Evolutionary conservation across 2,797 vertebrate genomes (phyloP).

Genomic region (Myripristis murdjan): DNA sequence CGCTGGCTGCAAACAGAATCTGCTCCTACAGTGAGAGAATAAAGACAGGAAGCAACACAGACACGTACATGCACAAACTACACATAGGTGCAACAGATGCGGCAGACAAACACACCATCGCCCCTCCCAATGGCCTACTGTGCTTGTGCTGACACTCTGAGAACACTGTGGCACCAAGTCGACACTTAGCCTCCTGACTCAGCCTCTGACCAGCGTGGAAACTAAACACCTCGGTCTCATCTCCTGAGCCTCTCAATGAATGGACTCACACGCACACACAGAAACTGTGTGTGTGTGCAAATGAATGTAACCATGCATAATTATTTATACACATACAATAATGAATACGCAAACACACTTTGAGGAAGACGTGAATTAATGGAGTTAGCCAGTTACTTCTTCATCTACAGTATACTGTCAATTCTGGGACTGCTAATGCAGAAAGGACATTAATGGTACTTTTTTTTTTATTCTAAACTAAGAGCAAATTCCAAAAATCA

Average conservation of each 20-base stretch:
- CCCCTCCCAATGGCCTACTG: conserved; percentile 39
- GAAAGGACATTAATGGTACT: neutral
- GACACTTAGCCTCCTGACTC: conserved; percentile 74
- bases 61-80: conserved; percentile 49
- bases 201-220: conserved; percentile 54
- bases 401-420: neutral
- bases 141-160: conserved; percentile 45
- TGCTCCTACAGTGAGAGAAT: no score
- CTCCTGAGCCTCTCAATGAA: conserved; percentile 50
- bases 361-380: no score
- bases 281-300: conserved; percentile 29
- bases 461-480: no score
- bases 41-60: conserved; percentile 17
- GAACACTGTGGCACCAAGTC: conserved; percentile 73
- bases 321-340: neutral
- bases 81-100: conserved; percentile 55
- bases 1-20: no score
- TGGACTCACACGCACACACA: conserved; percentile 31
- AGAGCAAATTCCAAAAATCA: neutral
- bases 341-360: no score
- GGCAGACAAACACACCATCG: conserved; percentile 21
- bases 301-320: conserved; percentile 13
- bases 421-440: neutral
- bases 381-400: no score
- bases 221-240: conserved; percentile 61